Evolutionary conservation across 1,140 invertebrate genomes (phyloP).

Genomic region (Chironomus tepperi): DNA sequence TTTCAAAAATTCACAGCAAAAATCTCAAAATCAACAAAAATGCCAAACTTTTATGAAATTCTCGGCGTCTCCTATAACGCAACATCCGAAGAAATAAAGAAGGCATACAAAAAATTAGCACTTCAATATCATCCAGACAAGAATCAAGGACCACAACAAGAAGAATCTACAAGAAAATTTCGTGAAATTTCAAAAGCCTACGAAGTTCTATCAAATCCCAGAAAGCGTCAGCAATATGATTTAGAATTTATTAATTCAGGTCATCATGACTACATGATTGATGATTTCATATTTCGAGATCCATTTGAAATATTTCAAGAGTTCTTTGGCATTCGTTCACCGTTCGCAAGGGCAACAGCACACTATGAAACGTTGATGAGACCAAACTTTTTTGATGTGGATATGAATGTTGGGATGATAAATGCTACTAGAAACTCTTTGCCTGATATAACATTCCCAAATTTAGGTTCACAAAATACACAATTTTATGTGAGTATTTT

Average conservation of each 20-base stretch:
- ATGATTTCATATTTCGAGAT: background rate
- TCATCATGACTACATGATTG: background rate
- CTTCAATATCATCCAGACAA: constrained; percentile 97
- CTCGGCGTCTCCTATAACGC: constrained; percentile 81
- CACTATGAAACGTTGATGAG: too few species aligned
- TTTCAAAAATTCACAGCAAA: background rate
- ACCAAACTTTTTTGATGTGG: too few species aligned
- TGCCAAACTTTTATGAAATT: constrained; percentile 89
- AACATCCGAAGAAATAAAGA: constrained; percentile 82
- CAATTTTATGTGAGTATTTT: too few species aligned
- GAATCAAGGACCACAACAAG: constrained; percentile 85
- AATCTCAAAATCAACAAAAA: constrained; percentile 75
- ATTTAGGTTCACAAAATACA: too few species aligned
- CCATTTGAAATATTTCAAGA: background rate
- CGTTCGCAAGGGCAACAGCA: background rate
- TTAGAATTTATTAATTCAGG: background rate
- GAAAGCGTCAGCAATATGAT: constrained; percentile 49
- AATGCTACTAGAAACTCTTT: too few species aligned
- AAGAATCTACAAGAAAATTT: constrained; percentile 63
- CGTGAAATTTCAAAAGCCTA: constrained; percentile 95
- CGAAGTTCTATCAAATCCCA: constrained; percentile 88
- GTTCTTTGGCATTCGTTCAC: background rate
- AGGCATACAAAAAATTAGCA: constrained; percentile 81
- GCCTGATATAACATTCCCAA: too few species aligned
- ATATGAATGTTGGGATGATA: too few species aligned